Conservation (phyloP, 2,113 vertebrate genomes). For the Peromyscus polionotus region DNA sequence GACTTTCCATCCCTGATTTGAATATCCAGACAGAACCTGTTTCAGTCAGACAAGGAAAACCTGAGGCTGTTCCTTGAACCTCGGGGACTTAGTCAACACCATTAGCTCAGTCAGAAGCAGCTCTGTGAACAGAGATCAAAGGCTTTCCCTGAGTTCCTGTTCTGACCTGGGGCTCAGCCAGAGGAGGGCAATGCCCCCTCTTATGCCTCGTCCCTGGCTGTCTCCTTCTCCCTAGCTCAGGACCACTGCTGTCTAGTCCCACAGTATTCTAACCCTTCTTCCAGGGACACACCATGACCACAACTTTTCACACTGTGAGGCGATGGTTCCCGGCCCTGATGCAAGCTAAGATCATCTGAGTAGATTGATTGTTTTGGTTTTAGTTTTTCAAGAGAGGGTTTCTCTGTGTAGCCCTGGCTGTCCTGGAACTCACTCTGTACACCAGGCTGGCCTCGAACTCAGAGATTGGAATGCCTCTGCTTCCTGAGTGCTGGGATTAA, state of each 20-base stretch:
- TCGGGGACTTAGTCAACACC: neutral
- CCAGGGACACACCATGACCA: accelerated
- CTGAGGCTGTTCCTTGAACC: neutral
- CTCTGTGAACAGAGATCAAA: accelerated
- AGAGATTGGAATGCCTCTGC: neutral
- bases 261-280: neutral
- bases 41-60: neutral
- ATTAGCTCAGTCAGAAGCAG: too few species aligned
- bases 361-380: neutral
- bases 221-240: neutral
- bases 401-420: neutral
- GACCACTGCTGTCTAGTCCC: neutral
- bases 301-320: neutral
- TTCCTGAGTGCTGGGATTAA: neutral
- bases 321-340: neutral
- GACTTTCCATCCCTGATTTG: neutral
- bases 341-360: neutral
- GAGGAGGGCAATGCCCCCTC: too few species aligned
- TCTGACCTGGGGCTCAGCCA: neutral
- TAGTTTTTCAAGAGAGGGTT: neutral
- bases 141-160: neutral
- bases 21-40: neutral
- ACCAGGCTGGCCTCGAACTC: neutral
- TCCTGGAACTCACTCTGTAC: neutral
- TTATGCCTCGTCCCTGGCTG: neutral